phyloP scores from a whole-genome alignment of 2,113 vertebrate genomes.

The Muntiacus reevesi region DNA sequence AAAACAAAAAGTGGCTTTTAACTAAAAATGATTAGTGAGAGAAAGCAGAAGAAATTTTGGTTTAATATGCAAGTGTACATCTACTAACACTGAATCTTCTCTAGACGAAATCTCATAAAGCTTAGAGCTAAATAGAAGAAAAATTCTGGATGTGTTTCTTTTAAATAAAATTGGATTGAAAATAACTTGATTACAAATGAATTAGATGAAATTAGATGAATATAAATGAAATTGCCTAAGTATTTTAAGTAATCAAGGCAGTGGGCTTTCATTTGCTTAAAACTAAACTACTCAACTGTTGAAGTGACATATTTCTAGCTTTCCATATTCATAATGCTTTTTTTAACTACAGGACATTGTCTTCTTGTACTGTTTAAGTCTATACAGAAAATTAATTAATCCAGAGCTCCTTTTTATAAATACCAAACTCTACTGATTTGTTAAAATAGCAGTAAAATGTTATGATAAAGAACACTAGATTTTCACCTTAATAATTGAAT shows the following conservation, averaged over 20 bases:
- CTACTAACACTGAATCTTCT: neutral
- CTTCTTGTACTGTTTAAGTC: neutral
- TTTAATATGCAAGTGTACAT: neutral
- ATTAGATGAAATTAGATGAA: neutral
- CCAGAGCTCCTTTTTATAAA: neutral
- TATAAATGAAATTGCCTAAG: neutral
- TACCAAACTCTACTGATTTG: neutral
- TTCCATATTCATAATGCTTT: neutral
- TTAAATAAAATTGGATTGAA: constrained; percentile 41
- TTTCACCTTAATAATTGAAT: neutral
- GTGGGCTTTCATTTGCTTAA: constrained; percentile 37
- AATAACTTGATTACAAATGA: constrained; percentile 57
- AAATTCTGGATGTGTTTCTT: neutral
- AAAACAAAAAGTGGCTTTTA: constrained; percentile 39
- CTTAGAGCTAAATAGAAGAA: neutral
- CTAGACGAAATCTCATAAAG: neutral
- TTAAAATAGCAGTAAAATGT: neutral
- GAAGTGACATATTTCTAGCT: neutral
- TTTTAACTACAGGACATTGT: neutral
- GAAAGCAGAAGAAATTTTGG: neutral
- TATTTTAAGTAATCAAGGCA: constrained; percentile 58
- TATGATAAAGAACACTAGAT: neutral
- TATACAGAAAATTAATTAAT: neutral
- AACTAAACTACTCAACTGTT: neutral
- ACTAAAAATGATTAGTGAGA: constrained; percentile 1